These are phyloP conservation scores for Loxodonta africana DNA, from an alignment of 2,113 vertebrate genomes.

Conservation along the genomic window DNA sequence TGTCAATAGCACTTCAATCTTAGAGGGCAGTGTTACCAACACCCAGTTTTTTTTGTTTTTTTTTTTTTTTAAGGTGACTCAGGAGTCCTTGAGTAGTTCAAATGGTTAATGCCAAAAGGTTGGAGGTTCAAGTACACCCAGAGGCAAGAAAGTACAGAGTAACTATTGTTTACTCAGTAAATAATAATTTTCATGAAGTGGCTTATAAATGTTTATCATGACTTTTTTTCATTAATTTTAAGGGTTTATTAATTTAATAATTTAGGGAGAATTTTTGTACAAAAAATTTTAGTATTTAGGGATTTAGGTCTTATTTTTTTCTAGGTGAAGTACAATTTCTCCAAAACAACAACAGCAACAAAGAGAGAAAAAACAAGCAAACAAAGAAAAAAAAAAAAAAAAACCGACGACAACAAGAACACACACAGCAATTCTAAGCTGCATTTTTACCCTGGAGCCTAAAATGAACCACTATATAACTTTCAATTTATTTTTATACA, in stretches of 20 bases:
- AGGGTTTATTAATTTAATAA: neutral
- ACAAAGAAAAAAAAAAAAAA: neutral
- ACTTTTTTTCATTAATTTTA: neutral
- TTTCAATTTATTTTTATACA: conserved; percentile 13
- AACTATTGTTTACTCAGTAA: neutral
- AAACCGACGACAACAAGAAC: too few relatives aligned
- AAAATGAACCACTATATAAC: neutral
- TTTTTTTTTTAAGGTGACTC: neutral
- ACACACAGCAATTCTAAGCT: neutral
- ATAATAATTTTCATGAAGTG: neutral
- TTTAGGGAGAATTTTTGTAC: neutral
- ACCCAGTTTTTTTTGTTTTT: neutral
- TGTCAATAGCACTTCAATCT: neutral
- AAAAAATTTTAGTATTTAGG: neutral
- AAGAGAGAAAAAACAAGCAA: neutral
- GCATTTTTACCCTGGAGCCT: neutral
- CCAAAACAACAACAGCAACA: neutral
- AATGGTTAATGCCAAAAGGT: too few relatives aligned
- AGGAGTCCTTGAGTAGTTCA: neutral
- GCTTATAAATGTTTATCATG: neutral
- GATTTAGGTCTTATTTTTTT: neutral
- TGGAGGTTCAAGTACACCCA: too few relatives aligned
- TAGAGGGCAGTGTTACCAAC: neutral
- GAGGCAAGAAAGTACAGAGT: neutral
- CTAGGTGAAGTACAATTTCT: neutral